phyloP scores from a whole-genome alignment of 2,888 invertebrate species.

The Acleris sparsana region DNA sequence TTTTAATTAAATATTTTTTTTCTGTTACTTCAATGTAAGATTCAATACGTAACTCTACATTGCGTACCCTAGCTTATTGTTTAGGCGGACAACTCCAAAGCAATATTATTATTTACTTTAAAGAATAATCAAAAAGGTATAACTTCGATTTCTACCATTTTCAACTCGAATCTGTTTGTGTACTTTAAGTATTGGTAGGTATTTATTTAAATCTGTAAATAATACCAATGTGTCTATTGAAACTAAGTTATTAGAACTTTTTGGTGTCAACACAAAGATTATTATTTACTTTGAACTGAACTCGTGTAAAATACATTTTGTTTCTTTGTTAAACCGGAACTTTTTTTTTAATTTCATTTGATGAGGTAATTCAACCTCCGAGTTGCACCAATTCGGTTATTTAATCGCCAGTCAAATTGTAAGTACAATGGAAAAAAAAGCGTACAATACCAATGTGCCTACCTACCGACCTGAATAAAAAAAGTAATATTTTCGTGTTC shows the following conservation, averaged over 20 bases:
- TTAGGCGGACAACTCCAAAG: constrained; percentile 50
- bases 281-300: constrained; percentile 6
- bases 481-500: too few species aligned
- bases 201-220: constrained; percentile 7
- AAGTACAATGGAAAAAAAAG: too few species aligned
- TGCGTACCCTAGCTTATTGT: too few species aligned
- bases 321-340: neutral
- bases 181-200: constrained; percentile 38
- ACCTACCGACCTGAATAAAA: too few species aligned
- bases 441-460: too few species aligned
- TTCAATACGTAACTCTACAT: too few species aligned
- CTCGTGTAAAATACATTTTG: neutral
- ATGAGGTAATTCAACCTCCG: neutral
- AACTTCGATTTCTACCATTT: constrained; percentile 45
- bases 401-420: neutral
- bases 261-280: constrained; percentile 9
- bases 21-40: too few species aligned
- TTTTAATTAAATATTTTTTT: too few species aligned
- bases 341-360: too few species aligned
- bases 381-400: neutral
- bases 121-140: constrained; percentile 43
- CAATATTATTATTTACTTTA: constrained; percentile 48
- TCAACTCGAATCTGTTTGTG: too few species aligned
- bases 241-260: constrained; percentile 2
- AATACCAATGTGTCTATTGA: constrained; percentile 11